Evolutionary conservation across 2,797 vertebrate genomes (phyloP).

Genomic region (Serranus cabrilla): DNA sequence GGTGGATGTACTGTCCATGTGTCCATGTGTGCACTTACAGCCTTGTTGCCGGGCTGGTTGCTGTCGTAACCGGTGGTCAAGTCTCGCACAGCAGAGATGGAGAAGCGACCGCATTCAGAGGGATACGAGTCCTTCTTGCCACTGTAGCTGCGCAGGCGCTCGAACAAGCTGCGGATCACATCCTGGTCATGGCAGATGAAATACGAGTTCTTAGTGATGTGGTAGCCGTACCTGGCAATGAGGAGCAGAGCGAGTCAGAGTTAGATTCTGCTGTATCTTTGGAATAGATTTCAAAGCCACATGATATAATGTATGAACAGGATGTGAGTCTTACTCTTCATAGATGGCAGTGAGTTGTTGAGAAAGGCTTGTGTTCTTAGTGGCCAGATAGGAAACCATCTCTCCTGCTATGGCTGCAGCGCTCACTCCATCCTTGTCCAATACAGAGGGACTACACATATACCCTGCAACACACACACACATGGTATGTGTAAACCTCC

Average conservation of each 20-base stretch:
- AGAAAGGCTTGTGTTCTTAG: slow-evolving; percentile 88
- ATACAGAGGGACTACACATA: slow-evolving; percentile 95
- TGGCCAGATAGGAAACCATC: slow-evolving; percentile 90
- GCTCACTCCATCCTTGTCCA: slow-evolving; percentile 98
- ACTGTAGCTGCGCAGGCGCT: slow-evolving; percentile 90
- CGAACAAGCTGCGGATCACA: slow-evolving; percentile 91
- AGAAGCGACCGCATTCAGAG: slow-evolving; percentile 90
- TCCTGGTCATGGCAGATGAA: slow-evolving; percentile 95
- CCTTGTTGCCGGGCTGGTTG: slow-evolving; percentile 91
- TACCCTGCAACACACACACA: slow-evolving; percentile 88
- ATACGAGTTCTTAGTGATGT: slow-evolving; percentile 96
- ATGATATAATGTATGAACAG: background rate
- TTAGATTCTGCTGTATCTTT: background rate
- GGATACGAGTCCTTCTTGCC: slow-evolving; percentile 90
- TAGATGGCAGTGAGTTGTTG: slow-evolving; percentile 93
- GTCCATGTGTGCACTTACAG: slow-evolving; percentile 84
- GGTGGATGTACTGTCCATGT: background rate
- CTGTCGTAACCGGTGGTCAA: slow-evolving; percentile 96
- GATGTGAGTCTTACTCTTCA: slow-evolving; percentile 88
- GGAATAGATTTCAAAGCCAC: background rate
- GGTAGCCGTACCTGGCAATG: slow-evolving; percentile 92
- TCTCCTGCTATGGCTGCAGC: slow-evolving; percentile 95
- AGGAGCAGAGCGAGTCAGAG: background rate
- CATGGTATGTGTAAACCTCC: slow-evolving; percentile 7
- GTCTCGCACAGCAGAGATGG: slow-evolving; percentile 91